Percentiles rank a stretch among this genome's conserved stretches.
Evolutionary conservation across 2,113 vertebrate species (phyloP).

Genomic region (Nannobrachium achirus): DNA sequence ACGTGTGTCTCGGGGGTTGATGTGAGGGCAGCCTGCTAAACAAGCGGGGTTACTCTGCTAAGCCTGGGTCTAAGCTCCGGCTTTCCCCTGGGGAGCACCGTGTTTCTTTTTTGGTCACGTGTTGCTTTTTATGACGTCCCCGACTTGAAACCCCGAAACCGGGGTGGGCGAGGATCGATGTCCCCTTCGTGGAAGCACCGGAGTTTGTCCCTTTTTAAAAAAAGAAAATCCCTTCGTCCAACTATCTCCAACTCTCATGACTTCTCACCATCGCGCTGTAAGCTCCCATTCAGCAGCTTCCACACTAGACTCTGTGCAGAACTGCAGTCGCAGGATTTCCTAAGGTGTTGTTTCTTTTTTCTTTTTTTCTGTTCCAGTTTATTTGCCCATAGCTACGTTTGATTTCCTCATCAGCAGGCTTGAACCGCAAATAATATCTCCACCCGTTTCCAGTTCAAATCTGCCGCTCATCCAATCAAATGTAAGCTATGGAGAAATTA

Average conservation of each 20-base stretch:
- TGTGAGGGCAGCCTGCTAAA: slow-evolving; percentile 75
- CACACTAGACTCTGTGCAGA: too few species aligned
- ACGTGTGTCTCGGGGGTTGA: slow-evolving; percentile 27
- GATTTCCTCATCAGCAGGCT: too few species aligned
- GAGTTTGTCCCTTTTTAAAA: slow-evolving; percentile 8
- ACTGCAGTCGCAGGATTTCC: too few species aligned
- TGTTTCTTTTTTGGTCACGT: slow-evolving; percentile 64
- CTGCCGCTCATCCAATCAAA: too few species aligned
- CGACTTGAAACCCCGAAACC: slow-evolving; percentile 78
- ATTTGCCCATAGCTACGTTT: too few species aligned
- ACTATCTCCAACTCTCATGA: slow-evolving; percentile 29
- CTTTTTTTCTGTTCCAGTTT: too few species aligned
- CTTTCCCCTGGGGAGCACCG: slow-evolving; percentile 71
- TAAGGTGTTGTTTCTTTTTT: too few species aligned
- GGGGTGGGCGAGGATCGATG: slow-evolving; percentile 85
- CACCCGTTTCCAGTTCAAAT: too few species aligned
- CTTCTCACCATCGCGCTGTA: slow-evolving; percentile 3
- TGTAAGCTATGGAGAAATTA: too few species aligned
- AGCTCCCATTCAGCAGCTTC: neutral
- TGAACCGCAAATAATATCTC: too few species aligned
- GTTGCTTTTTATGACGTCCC: slow-evolving; percentile 84
- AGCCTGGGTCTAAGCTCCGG: slow-evolving; percentile 41
- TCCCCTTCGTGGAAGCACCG: slow-evolving; percentile 66
- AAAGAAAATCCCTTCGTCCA: slow-evolving; percentile 69
- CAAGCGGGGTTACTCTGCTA: slow-evolving; percentile 84